phyloP scores from a whole-genome alignment of 2,797 vertebrate species.

The Lutjanus argentimaculatus region DNA sequence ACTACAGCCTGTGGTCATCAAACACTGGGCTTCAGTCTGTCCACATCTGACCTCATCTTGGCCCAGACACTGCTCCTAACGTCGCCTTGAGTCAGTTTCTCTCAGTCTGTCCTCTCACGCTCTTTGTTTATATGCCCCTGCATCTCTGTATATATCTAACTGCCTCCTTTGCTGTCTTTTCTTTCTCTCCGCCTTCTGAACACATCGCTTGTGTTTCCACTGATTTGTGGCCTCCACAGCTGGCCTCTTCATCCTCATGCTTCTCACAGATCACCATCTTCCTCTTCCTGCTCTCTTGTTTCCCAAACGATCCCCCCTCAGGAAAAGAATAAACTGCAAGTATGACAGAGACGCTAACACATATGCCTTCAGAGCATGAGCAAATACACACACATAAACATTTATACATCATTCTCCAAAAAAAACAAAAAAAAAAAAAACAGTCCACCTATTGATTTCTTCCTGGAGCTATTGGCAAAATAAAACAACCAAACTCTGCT shows the following conservation, averaged over 20 bases:
- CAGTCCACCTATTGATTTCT: constrained; percentile 56
- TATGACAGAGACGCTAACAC: constrained; percentile 19
- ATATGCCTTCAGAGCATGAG: constrained; percentile 1
- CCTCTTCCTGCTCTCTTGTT: constrained; percentile 28
- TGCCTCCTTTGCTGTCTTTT: not conserved
- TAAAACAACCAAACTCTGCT: constrained; percentile 27
- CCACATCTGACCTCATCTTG: constrained; percentile 61
- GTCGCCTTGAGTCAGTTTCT: constrained; percentile 34
- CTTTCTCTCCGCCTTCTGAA: constrained; percentile 5
- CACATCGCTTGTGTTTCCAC: constrained; percentile 4
- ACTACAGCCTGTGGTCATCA: constrained; percentile 60
- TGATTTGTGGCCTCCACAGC: constrained; percentile 29
- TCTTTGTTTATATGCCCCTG: not conserved
- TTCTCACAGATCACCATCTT: constrained; percentile 41
- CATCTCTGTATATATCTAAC: not conserved
- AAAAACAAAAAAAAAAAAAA: constrained; percentile 6
- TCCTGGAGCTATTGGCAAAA: constrained; percentile 57
- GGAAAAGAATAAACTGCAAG: constrained; percentile 26
- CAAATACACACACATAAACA: not conserved
- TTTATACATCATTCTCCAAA: constrained; percentile 9
- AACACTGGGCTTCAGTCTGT: constrained; percentile 51
- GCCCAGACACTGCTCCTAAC: constrained; percentile 48
- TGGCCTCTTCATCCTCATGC: constrained; percentile 51
- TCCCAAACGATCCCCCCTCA: not conserved
- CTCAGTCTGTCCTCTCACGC: constrained; percentile 18